Percentiles rank a stretch among this genome's conserved stretches.
phyloP scores from a whole-genome alignment of 2,113 vertebrate genomes.

The Nyctibius bracteatus region DNA sequence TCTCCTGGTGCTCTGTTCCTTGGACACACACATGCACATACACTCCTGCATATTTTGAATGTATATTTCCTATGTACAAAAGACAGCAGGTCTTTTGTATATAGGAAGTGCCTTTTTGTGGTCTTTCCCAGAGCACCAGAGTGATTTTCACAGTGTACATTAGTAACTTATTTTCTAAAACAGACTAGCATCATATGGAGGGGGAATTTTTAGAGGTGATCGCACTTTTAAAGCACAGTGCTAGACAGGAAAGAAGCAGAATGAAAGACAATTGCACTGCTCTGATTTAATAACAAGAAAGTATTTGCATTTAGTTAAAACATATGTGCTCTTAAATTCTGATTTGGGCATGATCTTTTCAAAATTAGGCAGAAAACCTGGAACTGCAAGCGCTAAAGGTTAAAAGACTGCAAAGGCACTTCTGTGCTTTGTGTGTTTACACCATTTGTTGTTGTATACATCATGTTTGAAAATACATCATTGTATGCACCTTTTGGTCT shows the following conservation, averaged over 20 bases:
- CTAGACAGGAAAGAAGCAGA: not conserved
- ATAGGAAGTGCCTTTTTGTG: not conserved
- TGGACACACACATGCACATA: rapidly evolving
- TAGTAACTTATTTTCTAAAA: not conserved
- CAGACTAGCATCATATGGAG: not conserved
- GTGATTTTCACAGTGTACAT: not conserved
- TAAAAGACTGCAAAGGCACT: not conserved
- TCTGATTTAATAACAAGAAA: not conserved
- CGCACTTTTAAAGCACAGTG: not conserved
- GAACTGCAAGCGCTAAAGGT: not conserved
- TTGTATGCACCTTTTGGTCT: not conserved
- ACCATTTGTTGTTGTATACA: not conserved
- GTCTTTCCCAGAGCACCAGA: not conserved
- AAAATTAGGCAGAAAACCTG: not conserved
- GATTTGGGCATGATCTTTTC: not conserved
- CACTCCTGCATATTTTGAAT: not conserved
- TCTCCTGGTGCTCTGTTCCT: not conserved
- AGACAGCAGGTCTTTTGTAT: not conserved
- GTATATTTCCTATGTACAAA: too few relatives aligned
- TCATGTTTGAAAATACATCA: not conserved
- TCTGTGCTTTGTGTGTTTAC: not conserved
- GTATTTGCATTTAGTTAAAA: not conserved
- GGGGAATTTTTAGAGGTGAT: not conserved
- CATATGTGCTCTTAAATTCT: not conserved
- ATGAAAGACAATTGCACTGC: not conserved